phyloP scores from a whole-genome alignment of 2,888 invertebrate species.

The Drosophila engyochracea region DNA sequence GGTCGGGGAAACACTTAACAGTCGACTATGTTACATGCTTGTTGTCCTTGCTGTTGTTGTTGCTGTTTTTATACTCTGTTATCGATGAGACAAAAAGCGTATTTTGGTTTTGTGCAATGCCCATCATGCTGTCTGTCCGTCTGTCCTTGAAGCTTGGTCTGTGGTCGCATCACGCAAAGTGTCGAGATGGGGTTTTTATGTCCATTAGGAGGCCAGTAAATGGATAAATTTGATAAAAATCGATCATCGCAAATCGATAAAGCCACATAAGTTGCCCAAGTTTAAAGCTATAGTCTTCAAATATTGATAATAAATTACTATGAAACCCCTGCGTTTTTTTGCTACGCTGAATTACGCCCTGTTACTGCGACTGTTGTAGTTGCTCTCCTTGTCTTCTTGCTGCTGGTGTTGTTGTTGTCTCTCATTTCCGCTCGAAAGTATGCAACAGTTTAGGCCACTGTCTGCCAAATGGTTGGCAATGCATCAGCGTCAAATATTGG shows the following conservation, averaged over 20 bases:
- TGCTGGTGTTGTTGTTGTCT: conserved; percentile 22
- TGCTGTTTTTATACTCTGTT: conserved; percentile 4
- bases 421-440: conserved; percentile 67
- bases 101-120: not conserved
- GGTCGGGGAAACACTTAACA: conserved; percentile 2
- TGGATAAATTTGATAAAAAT: not conserved
- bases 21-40: conserved; percentile 46
- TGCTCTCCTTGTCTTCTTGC: conserved; percentile 5
- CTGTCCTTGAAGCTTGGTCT: no score
- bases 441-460: conserved; percentile 66
- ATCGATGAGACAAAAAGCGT: not conserved
- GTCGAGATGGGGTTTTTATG: not conserved
- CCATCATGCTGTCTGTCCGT: not conserved
- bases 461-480: conserved; percentile 55
- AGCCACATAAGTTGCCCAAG: no score
- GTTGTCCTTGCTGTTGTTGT: conserved; percentile 25
- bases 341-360: no score
- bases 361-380: not conserved
- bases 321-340: no score
- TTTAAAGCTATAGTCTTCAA: no score
- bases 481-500: conserved; percentile 77
- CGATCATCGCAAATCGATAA: not conserved
- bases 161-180: not conserved
- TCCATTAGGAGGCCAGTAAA: not conserved
- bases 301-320: no score